These are phyloP conservation scores for Siphlonurus alternatus DNA, from an alignment of 2,888 invertebrate genomes.

Conservation along the genomic window DNA sequence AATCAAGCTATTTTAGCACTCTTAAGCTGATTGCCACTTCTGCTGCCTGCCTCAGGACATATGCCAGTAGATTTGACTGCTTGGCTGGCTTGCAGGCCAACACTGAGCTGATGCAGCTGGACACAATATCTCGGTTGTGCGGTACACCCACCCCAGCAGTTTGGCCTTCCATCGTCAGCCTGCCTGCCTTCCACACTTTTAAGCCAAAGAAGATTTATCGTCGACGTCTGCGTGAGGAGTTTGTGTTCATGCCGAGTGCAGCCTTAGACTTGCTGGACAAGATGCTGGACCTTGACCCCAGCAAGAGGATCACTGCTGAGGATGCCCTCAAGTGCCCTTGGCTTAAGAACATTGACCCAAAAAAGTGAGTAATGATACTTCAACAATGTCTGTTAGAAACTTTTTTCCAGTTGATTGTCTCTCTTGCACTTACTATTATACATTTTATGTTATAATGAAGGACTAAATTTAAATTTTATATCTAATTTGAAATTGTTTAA, in stretches of 20 bases:
- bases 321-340: constrained; percentile 84
- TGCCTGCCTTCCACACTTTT: constrained; percentile 82
- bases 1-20: no score
- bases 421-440: constrained; percentile 9
- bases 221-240: constrained; percentile 80
- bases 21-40: no score
- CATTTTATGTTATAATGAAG: constrained; percentile 8
- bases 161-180: constrained; percentile 89
- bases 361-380: constrained; percentile 47
- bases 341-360: constrained; percentile 80
- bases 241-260: constrained; percentile 73
- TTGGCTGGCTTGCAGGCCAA: constrained; percentile 72
- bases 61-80: no score
- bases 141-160: constrained; percentile 92
- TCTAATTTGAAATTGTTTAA: no score
- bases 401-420: constrained; percentile 10
- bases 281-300: constrained; percentile 94
- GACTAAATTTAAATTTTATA: background rate
- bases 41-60: no score
- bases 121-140: constrained; percentile 84
- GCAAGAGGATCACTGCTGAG: constrained; percentile 81
- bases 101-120: constrained; percentile 82
- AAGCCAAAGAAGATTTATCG: constrained; percentile 82
- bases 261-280: constrained; percentile 84
- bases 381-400: constrained; percentile 12